phyloP scores from a whole-genome alignment of 2,113 vertebrate genomes.

The Phrynocephalus versicolor region DNA sequence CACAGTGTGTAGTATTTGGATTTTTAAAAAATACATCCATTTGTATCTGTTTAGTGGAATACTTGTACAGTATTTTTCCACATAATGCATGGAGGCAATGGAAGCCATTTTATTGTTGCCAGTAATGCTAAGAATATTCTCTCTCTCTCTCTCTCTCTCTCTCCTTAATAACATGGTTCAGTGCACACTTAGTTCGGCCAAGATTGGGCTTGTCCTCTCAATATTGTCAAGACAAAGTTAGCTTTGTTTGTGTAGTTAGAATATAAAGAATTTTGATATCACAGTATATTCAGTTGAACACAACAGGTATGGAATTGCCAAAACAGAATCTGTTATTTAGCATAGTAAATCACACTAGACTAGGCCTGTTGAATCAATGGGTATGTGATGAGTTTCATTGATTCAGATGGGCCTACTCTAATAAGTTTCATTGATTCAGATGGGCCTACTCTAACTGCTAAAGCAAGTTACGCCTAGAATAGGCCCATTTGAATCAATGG shows the following conservation, averaged over 20 bases:
- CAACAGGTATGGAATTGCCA: slow-evolving; percentile 9
- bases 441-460: too few relatives aligned
- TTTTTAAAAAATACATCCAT: background rate
- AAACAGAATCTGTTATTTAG: too few relatives aligned
- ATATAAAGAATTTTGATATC: slow-evolving; percentile 73
- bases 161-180: slow-evolving; percentile 69
- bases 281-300: slow-evolving; percentile 65
- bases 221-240: slow-evolving; percentile 81
- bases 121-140: slow-evolving; percentile 66
- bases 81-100: background rate
- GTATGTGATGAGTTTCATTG: too few relatives aligned
- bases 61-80: background rate
- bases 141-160: slow-evolving; percentile 48
- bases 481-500: too few relatives aligned
- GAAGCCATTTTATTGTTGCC: slow-evolving; percentile 16
- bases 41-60: background rate
- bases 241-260: slow-evolving; percentile 82
- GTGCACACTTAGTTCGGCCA: slow-evolving; percentile 73
- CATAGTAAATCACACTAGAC: too few relatives aligned
- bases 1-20: too few relatives aligned
- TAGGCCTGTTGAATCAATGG: too few relatives aligned
- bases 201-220: slow-evolving; percentile 74
- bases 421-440: too few relatives aligned
- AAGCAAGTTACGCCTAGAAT: too few relatives aligned
- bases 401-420: too few relatives aligned